Conservation (phyloP, 2,797 vertebrate genomes). For the Remorina albescens region DNA sequence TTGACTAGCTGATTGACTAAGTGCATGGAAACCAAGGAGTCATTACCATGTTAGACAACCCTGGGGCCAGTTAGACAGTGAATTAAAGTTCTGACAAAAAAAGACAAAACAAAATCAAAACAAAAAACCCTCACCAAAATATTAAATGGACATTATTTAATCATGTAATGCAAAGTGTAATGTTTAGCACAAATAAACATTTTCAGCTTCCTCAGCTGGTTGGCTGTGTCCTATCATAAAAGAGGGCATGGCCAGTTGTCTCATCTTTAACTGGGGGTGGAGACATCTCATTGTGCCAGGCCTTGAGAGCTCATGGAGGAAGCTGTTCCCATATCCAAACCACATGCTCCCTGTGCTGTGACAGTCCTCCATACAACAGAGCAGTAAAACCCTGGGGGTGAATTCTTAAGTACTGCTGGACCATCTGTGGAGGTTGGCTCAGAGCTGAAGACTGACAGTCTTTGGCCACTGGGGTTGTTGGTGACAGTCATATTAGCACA, state of each 20-base stretch:
- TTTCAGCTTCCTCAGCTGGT: constrained; percentile 40
- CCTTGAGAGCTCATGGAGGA: constrained; percentile 82
- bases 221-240: constrained; percentile 68
- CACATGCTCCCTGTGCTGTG: constrained; percentile 84
- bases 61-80: constrained; percentile 25
- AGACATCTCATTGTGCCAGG: constrained; percentile 79
- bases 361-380: constrained; percentile 86
- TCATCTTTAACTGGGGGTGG: constrained; percentile 76
- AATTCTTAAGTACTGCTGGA: constrained; percentile 83
- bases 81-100: constrained; percentile 56
- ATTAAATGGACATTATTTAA: constrained; percentile 24
- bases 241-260: constrained; percentile 68
- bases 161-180: constrained; percentile 5
- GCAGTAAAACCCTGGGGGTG: constrained; percentile 86
- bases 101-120: constrained; percentile 37
- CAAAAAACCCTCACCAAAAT: too few relatives aligned
- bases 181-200: constrained; percentile 22
- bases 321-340: constrained; percentile 86
- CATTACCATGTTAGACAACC: constrained; percentile 62
- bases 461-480: constrained; percentile 79
- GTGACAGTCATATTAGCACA: constrained; percentile 73
- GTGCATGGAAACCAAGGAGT: constrained; percentile 58
- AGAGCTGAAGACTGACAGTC: constrained; percentile 75
- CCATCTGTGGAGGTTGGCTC: constrained; percentile 83
- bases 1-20: constrained; percentile 60